These are phyloP conservation scores for Alviniconcha strummeri DNA, from an alignment of 2,888 invertebrate species.

Conservation along the genomic window DNA sequence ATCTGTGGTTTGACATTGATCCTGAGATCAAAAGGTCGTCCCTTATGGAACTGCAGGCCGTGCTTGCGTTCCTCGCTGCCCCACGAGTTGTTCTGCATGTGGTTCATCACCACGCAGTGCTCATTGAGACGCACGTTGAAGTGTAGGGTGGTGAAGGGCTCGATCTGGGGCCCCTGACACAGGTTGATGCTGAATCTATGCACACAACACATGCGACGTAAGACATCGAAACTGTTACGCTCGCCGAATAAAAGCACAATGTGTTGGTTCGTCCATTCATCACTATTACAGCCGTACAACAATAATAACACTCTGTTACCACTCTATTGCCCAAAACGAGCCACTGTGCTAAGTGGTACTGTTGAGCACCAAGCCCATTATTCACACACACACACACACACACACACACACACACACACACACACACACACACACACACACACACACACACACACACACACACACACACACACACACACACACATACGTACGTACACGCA, in stretches of 20 bases:
- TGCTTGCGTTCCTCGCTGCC: slow-evolving; percentile 57
- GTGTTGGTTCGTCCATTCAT: too few relatives aligned
- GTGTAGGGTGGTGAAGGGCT: slow-evolving; percentile 54
- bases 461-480: not conserved
- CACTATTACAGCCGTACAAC: too few relatives aligned
- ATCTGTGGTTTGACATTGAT: slow-evolving; percentile 48
- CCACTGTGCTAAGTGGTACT: too few relatives aligned
- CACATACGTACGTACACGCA: not conserved
- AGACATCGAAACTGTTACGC: too few relatives aligned
- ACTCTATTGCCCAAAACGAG: too few relatives aligned
- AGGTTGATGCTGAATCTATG: slow-evolving; percentile 52
- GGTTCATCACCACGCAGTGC: slow-evolving; percentile 56
- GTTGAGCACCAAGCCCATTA: too few relatives aligned
- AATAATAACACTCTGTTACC: too few relatives aligned
- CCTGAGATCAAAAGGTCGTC: slow-evolving; percentile 53
- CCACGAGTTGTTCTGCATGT: slow-evolving; percentile 53
- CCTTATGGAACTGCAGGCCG: slow-evolving; percentile 56
- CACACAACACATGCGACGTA: not conserved
- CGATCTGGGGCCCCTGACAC: slow-evolving; percentile 12
- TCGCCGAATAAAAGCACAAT: too few relatives aligned
- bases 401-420: too few relatives aligned
- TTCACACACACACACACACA: too few relatives aligned
- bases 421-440: too few relatives aligned
- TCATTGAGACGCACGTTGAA: slow-evolving; percentile 63
- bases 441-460: too few relatives aligned